Evolutionary conservation across 1,140 invertebrate species (phyloP).

Genomic region (Pseudomyrmex gracilis): DNA sequence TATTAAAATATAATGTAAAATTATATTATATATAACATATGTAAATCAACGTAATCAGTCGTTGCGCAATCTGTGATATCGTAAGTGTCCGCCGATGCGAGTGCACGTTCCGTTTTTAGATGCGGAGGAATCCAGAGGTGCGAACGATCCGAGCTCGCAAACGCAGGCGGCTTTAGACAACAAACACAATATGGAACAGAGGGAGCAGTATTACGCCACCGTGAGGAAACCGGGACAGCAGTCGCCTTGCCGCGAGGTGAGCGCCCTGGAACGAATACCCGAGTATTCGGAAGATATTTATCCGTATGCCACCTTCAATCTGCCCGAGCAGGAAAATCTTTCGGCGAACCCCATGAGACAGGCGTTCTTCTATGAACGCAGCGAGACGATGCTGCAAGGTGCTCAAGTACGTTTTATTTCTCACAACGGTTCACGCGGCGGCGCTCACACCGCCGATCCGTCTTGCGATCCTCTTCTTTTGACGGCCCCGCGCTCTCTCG

Average conservation of each 20-base stretch:
- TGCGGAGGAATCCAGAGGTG: constrained; percentile 72
- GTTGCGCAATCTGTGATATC: neutral
- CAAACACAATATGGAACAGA: constrained; percentile 86
- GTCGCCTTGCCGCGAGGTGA: constrained; percentile 85
- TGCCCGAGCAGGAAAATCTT: constrained; percentile 87
- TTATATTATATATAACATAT: neutral
- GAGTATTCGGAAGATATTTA: constrained; percentile 89
- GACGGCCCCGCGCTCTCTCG: neutral
- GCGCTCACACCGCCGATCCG: constrained; percentile 19
- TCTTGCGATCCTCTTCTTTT: constrained; percentile 22
- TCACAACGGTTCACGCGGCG: constrained; percentile 17
- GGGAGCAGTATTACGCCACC: constrained; percentile 87
- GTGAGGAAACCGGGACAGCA: constrained; percentile 86
- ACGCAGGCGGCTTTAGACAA: constrained; percentile 84
- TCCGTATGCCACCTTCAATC: constrained; percentile 88
- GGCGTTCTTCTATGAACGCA: constrained; percentile 83
- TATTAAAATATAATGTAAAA: too few species aligned
- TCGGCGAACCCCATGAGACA: constrained; percentile 81
- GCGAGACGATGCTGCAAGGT: constrained; percentile 83
- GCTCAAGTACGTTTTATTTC: constrained; percentile 76
- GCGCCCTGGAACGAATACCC: constrained; percentile 86
- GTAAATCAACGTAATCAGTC: neutral
- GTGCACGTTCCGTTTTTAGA: constrained; percentile 69
- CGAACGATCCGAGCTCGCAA: constrained; percentile 82
- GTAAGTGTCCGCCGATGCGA: neutral